These are phyloP conservation scores for Actinemys pallida DNA, from an alignment of 2,113 vertebrate species.

Conservation along the genomic window DNA sequence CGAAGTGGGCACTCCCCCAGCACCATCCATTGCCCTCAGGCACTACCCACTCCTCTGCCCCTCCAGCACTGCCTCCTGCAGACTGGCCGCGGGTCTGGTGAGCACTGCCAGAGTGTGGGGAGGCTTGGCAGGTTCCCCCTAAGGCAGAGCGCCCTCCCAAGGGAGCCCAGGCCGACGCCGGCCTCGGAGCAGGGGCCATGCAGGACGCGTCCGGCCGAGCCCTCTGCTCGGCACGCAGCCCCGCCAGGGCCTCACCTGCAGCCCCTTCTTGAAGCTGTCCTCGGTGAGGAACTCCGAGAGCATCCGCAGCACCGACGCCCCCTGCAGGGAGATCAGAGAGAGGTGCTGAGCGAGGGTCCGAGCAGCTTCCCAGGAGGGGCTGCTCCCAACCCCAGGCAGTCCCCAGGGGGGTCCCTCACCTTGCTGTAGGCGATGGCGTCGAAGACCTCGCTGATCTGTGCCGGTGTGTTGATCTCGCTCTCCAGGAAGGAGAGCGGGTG, in stretches of 20 bases:
- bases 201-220: rapidly evolving
- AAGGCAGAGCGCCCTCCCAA: not conserved
- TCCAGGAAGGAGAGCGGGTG: constrained; percentile 88
- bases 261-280: constrained; percentile 84
- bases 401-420: constrained; percentile 69
- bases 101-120: not conserved
- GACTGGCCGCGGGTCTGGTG: too few species aligned
- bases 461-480: constrained; percentile 83
- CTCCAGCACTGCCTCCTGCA: too few species aligned
- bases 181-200: too few species aligned
- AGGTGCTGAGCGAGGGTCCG: not conserved
- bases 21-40: too few species aligned
- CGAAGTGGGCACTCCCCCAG: too few species aligned
- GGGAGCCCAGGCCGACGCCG: not conserved
- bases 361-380: not conserved
- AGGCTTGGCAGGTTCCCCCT: not conserved
- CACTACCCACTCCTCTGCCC: too few species aligned
- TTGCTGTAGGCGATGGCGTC: constrained; percentile 94
- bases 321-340: constrained; percentile 74
- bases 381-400: rapidly evolving
- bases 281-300: constrained; percentile 90
- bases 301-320: constrained; percentile 92
- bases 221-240: not conserved
- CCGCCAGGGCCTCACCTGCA: constrained; percentile 83
- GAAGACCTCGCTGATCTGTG: constrained; percentile 92